Conservation (phyloP, 2,888 invertebrate genomes). For the Eudasyphora cyanicolor region DNA sequence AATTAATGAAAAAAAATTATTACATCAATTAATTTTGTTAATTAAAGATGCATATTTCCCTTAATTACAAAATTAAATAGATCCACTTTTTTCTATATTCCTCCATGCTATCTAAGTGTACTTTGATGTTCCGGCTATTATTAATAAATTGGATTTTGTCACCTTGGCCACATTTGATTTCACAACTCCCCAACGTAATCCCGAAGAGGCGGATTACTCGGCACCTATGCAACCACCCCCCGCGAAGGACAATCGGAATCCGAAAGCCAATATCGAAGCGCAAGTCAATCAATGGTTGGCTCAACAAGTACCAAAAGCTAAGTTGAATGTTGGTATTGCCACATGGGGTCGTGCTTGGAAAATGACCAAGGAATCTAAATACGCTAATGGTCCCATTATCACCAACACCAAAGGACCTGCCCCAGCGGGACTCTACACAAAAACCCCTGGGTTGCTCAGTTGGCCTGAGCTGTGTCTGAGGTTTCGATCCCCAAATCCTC, state of each 20-base stretch:
- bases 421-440: slow-evolving; percentile 86
- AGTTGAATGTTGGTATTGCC: slow-evolving; percentile 87
- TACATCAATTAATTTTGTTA: too few relatives aligned
- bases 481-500: slow-evolving; percentile 79
- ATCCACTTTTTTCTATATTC: background rate
- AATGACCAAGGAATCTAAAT: slow-evolving; percentile 86
- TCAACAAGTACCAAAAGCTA: slow-evolving; percentile 83
- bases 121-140: slow-evolving; percentile 87
- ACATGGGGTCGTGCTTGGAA: slow-evolving; percentile 89
- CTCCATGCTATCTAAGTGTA: slow-evolving; percentile 83
- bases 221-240: slow-evolving; percentile 85
- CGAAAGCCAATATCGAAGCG: slow-evolving; percentile 85
- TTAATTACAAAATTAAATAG: background rate
- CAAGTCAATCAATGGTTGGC: slow-evolving; percentile 84
- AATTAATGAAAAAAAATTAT: too few relatives aligned
- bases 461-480: slow-evolving; percentile 90
- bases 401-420: slow-evolving; percentile 85
- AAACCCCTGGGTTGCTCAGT: slow-evolving; percentile 86
- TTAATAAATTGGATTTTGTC: slow-evolving; percentile 88
- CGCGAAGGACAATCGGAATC: slow-evolving; percentile 82
- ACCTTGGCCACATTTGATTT: slow-evolving; percentile 91
- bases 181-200: slow-evolving; percentile 86
- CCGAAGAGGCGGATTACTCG: slow-evolving; percentile 89
- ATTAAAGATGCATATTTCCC: too few relatives aligned
- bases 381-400: slow-evolving; percentile 88